phyloP scores from a whole-genome alignment of 1,140 invertebrate genomes.

The Leguminivora glycinivorella region DNA sequence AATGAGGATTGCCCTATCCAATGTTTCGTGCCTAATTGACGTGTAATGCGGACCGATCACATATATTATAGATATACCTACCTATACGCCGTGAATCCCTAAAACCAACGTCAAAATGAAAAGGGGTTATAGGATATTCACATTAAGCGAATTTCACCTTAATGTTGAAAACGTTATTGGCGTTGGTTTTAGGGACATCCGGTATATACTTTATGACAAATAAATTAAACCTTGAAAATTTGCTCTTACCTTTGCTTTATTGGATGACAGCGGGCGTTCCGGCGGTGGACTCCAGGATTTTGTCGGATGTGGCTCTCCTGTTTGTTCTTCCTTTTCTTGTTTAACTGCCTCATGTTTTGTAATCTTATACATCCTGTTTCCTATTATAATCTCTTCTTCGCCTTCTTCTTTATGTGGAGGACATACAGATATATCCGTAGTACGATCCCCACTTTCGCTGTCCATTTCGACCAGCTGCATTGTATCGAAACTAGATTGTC shows the following conservation, averaged over 20 bases:
- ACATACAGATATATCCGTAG: neutral
- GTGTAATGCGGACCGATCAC: no score
- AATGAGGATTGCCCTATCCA: no score
- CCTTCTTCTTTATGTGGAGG: neutral
- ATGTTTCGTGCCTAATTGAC: no score
- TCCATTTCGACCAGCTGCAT: neutral
- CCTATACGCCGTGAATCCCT: no score
- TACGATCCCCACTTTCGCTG: neutral
- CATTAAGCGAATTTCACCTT: no score
- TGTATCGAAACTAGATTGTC: neutral
- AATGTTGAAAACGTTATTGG: no score
- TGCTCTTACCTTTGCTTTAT: neutral
- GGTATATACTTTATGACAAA: no score
- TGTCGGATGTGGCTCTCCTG: neutral
- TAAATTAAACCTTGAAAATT: no score
- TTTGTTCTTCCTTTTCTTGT: neutral
- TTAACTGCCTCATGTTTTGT: neutral
- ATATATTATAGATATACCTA: no score
- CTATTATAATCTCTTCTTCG: neutral
- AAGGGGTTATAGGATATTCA: no score
- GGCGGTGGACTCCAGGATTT: neutral
- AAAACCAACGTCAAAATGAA: no score
- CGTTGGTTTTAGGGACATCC: no score
- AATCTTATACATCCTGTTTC: neutral
- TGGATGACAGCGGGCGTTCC: neutral